Conservation (phyloP, 2,113 vertebrate genomes). For the Tichodroma muraria region DNA sequence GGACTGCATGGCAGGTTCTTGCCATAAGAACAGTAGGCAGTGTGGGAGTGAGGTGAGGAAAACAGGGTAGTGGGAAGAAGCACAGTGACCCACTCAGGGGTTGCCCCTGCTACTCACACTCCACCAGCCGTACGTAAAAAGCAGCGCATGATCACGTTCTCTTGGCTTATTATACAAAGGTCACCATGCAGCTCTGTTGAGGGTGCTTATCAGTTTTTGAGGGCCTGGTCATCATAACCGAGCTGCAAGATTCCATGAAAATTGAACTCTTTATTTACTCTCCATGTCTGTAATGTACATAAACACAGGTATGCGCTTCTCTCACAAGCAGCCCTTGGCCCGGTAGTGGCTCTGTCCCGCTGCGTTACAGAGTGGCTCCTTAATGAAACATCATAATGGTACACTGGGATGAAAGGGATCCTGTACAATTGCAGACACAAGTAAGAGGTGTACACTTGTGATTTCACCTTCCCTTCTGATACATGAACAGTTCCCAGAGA, state of each 20-base stretch:
- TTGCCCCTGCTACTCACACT: background rate
- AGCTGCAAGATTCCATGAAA: background rate
- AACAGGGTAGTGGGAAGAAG: background rate
- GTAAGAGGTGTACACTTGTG: background rate
- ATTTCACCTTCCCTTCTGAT: background rate
- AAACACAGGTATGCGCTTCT: background rate
- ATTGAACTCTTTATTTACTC: background rate
- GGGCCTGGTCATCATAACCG: background rate
- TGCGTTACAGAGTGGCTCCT: background rate
- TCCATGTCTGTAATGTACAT: background rate
- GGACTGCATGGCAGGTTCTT: background rate
- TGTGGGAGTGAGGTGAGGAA: background rate
- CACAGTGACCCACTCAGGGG: background rate
- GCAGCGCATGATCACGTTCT: rapidly evolving
- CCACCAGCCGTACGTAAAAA: rapidly evolving
- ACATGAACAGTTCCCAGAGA: background rate
- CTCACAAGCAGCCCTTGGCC: background rate
- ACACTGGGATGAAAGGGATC: background rate
- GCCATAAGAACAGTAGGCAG: background rate
- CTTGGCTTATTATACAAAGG: background rate
- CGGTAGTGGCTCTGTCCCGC: background rate
- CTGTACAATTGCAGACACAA: background rate
- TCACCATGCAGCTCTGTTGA: background rate
- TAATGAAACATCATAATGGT: background rate
- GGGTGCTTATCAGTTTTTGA: background rate